These are phyloP conservation scores for Cheilinus undulatus DNA, from an alignment of 2,113 vertebrate genomes.

Conservation along the genomic window DNA sequence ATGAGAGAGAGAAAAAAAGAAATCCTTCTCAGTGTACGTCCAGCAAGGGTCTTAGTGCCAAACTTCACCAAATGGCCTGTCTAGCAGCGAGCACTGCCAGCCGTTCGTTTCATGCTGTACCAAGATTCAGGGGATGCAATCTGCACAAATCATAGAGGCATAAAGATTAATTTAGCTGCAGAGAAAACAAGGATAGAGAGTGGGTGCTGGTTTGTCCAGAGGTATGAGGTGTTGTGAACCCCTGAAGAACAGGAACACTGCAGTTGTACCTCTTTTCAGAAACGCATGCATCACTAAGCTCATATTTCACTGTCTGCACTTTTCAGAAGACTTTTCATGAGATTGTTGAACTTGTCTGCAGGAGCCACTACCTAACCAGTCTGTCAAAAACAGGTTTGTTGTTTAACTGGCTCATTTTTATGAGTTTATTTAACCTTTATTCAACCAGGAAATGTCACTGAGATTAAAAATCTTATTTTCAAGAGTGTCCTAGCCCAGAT, in stretches of 20 bases:
- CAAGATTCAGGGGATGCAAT: slow-evolving; percentile 24
- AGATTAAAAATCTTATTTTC: no score
- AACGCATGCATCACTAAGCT: not conserved
- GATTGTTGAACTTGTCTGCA: not conserved
- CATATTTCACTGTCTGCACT: not conserved
- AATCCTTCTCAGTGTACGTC: not conserved
- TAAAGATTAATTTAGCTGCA: slow-evolving; percentile 18
- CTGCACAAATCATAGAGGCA: slow-evolving; percentile 35
- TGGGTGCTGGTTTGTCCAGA: not conserved
- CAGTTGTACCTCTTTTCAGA: not conserved
- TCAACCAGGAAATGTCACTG: no score
- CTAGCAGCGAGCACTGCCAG: slow-evolving; percentile 8
- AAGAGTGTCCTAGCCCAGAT: no score
- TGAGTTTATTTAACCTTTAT: no score
- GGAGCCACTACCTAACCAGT: not conserved
- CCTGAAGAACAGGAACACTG: not conserved
- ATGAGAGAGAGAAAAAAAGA: not conserved
- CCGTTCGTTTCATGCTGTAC: slow-evolving; percentile 40
- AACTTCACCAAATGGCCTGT: slow-evolving; percentile 32
- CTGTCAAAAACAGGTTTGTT: no score
- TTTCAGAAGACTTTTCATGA: not conserved
- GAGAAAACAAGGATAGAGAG: slow-evolving; percentile 3
- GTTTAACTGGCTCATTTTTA: no score
- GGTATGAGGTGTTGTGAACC: not conserved
- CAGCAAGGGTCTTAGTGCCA: slow-evolving; percentile 31